Evolutionary conservation across 2,888 invertebrate genomes (phyloP).

Genomic region (Melieria picta): DNA sequence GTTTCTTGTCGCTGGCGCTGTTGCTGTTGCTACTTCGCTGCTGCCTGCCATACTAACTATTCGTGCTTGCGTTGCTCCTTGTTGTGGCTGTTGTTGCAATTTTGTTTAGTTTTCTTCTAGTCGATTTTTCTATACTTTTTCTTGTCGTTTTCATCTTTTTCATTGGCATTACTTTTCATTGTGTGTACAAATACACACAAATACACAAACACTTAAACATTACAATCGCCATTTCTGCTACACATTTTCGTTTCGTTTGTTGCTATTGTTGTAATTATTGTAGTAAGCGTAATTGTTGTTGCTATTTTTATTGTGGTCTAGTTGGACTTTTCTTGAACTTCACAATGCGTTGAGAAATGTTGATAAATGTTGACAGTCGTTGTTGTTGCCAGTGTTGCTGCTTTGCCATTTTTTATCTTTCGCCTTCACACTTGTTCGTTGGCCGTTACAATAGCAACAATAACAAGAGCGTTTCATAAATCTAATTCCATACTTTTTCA

Average conservation of each 20-base stretch:
- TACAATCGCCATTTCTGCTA: not conserved
- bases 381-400: no score
- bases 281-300: constrained; percentile 11
- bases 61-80: no score
- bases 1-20: not conserved
- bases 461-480: no score
- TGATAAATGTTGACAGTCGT: no score
- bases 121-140: constrained; percentile 3
- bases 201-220: no score
- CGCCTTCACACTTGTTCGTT: no score
- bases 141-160: not conserved
- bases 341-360: not conserved
- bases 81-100: no score
- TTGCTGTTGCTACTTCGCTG: not conserved
- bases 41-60: no score
- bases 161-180: not conserved
- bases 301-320: constrained; percentile 1
- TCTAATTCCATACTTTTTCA: no score
- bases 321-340: constrained; percentile 2
- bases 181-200: not conserved
- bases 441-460: no score
- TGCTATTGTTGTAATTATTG: constrained; percentile 18
- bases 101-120: not conserved
- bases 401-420: no score
- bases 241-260: constrained; percentile 17